These are phyloP conservation scores for Myanophis thanlyinensis DNA, from an alignment of 2,113 vertebrate genomes.

Conservation along the genomic window DNA sequence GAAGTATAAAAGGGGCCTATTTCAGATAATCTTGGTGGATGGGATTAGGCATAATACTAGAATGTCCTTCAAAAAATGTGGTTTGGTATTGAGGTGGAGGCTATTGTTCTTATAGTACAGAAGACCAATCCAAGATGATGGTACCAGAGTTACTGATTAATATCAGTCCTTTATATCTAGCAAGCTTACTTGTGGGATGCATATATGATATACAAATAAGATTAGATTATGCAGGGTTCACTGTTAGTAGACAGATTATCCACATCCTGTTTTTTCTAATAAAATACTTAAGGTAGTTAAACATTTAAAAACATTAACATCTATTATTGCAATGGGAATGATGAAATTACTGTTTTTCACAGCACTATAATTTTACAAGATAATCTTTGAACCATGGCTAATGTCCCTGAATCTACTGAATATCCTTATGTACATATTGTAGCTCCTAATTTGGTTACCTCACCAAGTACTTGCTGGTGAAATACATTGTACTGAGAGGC, in stretches of 20 bases:
- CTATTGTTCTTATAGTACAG: neutral
- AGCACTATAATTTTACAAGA: neutral
- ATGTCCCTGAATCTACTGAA: neutral
- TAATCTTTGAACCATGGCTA: neutral
- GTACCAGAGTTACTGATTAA: neutral
- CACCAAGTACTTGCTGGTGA: slow-evolving; percentile 34
- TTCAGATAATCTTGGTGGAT: neutral
- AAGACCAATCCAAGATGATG: neutral
- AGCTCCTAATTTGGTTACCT: neutral
- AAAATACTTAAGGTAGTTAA: neutral
- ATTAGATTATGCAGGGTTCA: neutral
- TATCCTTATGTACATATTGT: rapidly evolving
- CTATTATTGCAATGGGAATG: rapidly evolving
- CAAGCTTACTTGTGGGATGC: neutral
- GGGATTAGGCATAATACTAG: neutral
- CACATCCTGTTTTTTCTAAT: neutral
- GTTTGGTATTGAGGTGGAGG: neutral
- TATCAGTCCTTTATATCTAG: neutral
- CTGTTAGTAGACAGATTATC: neutral
- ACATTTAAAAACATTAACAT: neutral
- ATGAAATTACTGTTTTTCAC: neutral
- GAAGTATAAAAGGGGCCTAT: neutral
- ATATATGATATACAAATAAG: neutral
- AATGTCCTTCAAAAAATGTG: neutral
- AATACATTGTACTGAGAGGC: neutral